These are phyloP conservation scores for Oncorhynchus clarkii DNA, from an alignment of 2,113 vertebrate species.

Conservation along the genomic window DNA sequence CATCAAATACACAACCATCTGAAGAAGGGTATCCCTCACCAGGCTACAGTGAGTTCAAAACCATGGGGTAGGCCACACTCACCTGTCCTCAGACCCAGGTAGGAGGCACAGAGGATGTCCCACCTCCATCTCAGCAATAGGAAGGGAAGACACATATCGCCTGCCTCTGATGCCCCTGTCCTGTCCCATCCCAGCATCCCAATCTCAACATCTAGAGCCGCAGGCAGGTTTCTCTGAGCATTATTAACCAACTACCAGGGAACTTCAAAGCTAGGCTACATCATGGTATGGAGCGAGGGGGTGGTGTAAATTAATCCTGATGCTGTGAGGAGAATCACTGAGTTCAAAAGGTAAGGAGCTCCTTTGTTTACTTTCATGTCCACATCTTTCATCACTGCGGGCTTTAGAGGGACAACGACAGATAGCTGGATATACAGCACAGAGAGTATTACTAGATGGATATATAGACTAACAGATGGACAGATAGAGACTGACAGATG, in stretches of 20 bases:
- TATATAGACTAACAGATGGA: no score
- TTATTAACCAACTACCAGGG: slow-evolving; percentile 55
- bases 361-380: slow-evolving; percentile 5
- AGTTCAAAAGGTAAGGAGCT: slow-evolving; percentile 46
- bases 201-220: slow-evolving; percentile 10
- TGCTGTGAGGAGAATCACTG: slow-evolving; percentile 22
- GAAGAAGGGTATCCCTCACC: background rate
- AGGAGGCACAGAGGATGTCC: background rate
- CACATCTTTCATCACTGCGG: slow-evolving; percentile 3
- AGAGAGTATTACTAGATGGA: no score
- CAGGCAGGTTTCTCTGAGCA: slow-evolving; percentile 63
- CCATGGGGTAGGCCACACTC: background rate
- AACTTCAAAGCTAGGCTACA: slow-evolving; percentile 61
- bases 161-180: slow-evolving; percentile 20
- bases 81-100: background rate
- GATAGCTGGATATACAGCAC: no score
- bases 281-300: slow-evolving; percentile 57
- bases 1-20: background rate
- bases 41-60: no score
- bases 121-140: background rate
- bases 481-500: no score
- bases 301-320: slow-evolving; percentile 51
- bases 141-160: background rate
- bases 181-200: background rate
- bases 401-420: background rate